Percentiles rank a stretch among this genome's conserved stretches.
Evolutionary conservation across 2,888 invertebrate species (phyloP).

Genomic region (Stenchaetothrips biformis): DNA sequence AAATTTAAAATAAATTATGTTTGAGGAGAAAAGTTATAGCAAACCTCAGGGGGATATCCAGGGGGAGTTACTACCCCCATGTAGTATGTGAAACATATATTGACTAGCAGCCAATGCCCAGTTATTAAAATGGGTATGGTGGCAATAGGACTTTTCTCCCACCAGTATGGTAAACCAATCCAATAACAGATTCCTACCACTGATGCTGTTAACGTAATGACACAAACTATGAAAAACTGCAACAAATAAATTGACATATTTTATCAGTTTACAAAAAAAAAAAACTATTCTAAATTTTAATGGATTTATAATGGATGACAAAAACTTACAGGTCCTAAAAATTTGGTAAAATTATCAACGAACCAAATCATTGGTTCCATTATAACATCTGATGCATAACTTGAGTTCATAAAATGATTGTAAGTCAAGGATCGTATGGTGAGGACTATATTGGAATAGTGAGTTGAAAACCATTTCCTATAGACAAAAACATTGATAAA

Average conservation of each 20-base stretch:
- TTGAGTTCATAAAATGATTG: conserved; percentile 72
- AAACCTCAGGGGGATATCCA: conserved; percentile 79
- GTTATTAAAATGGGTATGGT: conserved; percentile 69
- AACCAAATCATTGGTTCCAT: conserved; percentile 92
- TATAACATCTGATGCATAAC: conserved; percentile 75
- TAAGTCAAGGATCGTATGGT: conserved; percentile 59
- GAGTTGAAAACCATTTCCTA: neutral
- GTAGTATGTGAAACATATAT: conserved; percentile 87
- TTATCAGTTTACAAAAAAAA: conserved; percentile 26
- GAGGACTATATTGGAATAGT: neutral
- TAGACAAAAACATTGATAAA: neutral
- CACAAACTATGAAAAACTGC: conserved; percentile 80
- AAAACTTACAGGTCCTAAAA: conserved; percentile 75
- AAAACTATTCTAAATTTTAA: conserved; percentile 27
- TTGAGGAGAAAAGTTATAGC: conserved; percentile 35
- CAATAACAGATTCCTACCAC: conserved; percentile 82
- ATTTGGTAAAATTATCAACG: conserved; percentile 84
- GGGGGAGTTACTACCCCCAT: conserved; percentile 84
- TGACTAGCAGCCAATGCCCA: conserved; percentile 88
- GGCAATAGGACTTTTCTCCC: conserved; percentile 63
- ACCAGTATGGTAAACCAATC: conserved; percentile 89
- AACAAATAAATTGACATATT: conserved; percentile 14
- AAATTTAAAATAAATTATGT: neutral
- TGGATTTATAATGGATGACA: conserved; percentile 64
- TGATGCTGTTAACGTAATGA: conserved; percentile 67